Conservation (phyloP, 2,113 vertebrate genomes). For the Monopterus albus region DNA sequence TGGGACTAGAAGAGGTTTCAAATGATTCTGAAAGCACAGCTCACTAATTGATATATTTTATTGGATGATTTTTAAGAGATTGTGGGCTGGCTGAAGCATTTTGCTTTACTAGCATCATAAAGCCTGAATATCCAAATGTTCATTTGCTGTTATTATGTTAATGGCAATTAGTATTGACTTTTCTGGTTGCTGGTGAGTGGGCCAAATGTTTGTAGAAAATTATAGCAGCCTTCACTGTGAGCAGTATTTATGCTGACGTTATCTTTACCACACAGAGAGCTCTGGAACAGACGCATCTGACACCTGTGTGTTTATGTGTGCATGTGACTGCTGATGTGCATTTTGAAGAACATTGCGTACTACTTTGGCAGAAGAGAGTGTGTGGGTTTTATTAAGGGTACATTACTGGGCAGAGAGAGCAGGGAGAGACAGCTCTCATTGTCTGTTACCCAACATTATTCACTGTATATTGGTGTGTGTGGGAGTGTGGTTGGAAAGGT, state of each 20-base stretch:
- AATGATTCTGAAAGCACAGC: slow-evolving; percentile 28
- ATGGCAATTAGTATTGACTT: slow-evolving; percentile 75
- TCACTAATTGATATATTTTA: slow-evolving; percentile 50
- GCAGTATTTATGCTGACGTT: slow-evolving; percentile 55
- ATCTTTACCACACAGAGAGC: slow-evolving; percentile 11
- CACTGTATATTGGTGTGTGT: slow-evolving; percentile 34
- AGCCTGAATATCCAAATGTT: slow-evolving; percentile 61
- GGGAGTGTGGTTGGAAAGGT: slow-evolving; percentile 47
- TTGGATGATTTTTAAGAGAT: slow-evolving; percentile 24
- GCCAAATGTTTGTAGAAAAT: slow-evolving; percentile 64
- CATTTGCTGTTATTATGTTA: slow-evolving; percentile 74
- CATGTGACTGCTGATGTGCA: slow-evolving; percentile 29
- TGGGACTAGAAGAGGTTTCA: slow-evolving; percentile 18
- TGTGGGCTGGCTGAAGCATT: slow-evolving; percentile 43
- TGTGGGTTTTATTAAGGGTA: slow-evolving; percentile 59
- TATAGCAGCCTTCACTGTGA: slow-evolving; percentile 49
- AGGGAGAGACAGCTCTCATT: slow-evolving; percentile 34
- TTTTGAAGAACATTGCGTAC: slow-evolving; percentile 36
- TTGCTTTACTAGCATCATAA: slow-evolving; percentile 58
- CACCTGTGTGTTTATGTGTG: slow-evolving; percentile 23
- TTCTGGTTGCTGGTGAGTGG: slow-evolving; percentile 45
- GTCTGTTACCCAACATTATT: slow-evolving; percentile 35
- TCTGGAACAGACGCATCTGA: slow-evolving; percentile 7
- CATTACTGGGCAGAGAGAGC: slow-evolving; percentile 52
- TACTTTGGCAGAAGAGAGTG: slow-evolving; percentile 51